Conservation (phyloP, 1,140 invertebrate genomes). For the Penaeus vannamei region DNA sequence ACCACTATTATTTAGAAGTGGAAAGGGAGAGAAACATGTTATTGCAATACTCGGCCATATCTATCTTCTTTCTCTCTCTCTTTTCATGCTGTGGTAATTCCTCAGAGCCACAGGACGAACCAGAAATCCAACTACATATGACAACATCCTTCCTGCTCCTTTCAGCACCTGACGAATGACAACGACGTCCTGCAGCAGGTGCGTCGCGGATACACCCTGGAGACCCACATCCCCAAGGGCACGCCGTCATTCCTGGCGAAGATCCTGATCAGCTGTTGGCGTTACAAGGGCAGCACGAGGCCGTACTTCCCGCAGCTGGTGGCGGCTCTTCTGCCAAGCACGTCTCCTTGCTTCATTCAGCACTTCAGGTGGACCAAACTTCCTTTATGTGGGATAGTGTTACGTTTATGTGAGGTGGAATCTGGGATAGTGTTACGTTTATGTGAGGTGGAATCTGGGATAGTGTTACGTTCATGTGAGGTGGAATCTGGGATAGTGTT, state of each 20-base stretch:
- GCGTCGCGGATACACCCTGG: conserved; percentile 31
- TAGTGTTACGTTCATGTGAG: background rate
- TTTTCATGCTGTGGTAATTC: no score
- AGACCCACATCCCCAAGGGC: background rate
- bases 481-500: background rate
- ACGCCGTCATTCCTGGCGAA: conserved; percentile 32
- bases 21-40: no score
- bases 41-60: no score
- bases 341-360: conserved; percentile 36
- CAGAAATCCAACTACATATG: background rate
- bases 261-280: conserved; percentile 51
- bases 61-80: no score
- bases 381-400: background rate
- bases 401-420: background rate
- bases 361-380: conserved; percentile 36
- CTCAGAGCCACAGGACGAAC: no score
- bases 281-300: conserved; percentile 22
- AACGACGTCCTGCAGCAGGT: conserved; percentile 39
- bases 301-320: conserved; percentile 49
- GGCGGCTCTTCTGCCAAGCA: conserved; percentile 13
- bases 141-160: background rate
- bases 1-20: no score
- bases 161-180: conserved; percentile 22
- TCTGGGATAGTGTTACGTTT: background rate
- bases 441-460: background rate